Evolutionary conservation across 2,113 vertebrate genomes (phyloP).

Genomic region (Nothobranchius furzeri): DNA sequence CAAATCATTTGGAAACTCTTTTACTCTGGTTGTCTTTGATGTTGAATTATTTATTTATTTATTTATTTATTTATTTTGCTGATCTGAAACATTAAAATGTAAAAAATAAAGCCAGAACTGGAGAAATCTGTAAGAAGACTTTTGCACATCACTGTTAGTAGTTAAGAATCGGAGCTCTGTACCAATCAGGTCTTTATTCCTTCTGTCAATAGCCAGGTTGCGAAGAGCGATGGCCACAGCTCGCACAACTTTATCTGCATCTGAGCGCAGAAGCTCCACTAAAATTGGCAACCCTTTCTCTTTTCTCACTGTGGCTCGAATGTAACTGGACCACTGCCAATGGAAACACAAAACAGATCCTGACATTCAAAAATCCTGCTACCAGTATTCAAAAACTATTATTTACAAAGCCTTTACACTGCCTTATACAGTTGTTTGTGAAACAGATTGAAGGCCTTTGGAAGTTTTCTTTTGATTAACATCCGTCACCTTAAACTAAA

Average conservation of each 20-base stretch:
- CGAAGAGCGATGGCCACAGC: constrained; percentile 80
- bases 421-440: too few species aligned
- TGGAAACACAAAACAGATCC: constrained; percentile 6
- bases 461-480: neutral
- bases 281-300: constrained; percentile 90
- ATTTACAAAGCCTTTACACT: too few species aligned
- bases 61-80: too few species aligned
- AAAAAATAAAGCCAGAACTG: neutral
- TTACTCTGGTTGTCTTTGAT: too few species aligned
- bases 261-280: constrained; percentile 80
- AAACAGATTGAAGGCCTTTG: too few species aligned
- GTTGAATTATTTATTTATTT: too few species aligned
- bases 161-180: constrained; percentile 5
- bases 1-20: too few species aligned
- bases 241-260: constrained; percentile 80
- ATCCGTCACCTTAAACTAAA: neutral
- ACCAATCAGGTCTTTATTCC: constrained; percentile 98
- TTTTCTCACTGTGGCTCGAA: constrained; percentile 92
- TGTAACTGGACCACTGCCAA: constrained; percentile 92
- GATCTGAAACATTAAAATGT: too few species aligned
- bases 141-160: too few species aligned
- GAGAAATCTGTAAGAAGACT: too few species aligned
- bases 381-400: neutral
- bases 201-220: constrained; percentile 87
- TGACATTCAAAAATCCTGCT: neutral